These are phyloP conservation scores for Nephila pilipes DNA, from an alignment of 1,140 invertebrate species.

Conservation along the genomic window DNA sequence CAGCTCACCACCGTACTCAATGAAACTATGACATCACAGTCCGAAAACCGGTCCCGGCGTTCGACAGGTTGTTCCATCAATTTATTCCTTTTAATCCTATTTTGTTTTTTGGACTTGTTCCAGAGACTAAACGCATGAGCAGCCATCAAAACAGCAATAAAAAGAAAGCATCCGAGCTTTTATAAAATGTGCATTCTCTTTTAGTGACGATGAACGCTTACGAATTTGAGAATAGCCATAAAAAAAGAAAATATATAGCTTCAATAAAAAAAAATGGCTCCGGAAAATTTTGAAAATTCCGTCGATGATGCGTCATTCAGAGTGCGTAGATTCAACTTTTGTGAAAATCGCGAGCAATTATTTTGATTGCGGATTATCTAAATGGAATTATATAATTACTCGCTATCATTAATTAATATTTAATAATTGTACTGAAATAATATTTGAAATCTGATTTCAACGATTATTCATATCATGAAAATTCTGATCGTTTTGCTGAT, in stretches of 20 bases:
- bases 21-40: constrained; percentile 22
- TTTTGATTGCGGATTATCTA: too few relatives aligned
- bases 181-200: background rate
- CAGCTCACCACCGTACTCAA: constrained; percentile 3
- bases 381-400: too few relatives aligned
- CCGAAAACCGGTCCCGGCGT: constrained; percentile 39
- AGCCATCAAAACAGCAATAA: constrained; percentile 37
- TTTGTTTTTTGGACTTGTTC: constrained; percentile 30
- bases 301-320: background rate
- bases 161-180: background rate
- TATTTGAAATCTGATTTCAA: too few relatives aligned
- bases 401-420: too few relatives aligned
- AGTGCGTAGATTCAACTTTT: too few relatives aligned
- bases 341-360: too few relatives aligned
- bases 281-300: background rate
- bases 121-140: constrained; percentile 37
- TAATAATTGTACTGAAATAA: too few relatives aligned
- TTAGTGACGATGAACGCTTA: background rate
- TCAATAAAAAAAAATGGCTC: background rate
- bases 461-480: too few relatives aligned
- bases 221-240: background rate
- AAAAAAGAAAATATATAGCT: background rate
- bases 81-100: constrained; percentile 24
- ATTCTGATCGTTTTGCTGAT: too few relatives aligned
- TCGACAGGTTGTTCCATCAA: constrained; percentile 39